Evolutionary conservation across 2,888 invertebrate genomes (phyloP).

Genomic region (Philaethria dido): DNA sequence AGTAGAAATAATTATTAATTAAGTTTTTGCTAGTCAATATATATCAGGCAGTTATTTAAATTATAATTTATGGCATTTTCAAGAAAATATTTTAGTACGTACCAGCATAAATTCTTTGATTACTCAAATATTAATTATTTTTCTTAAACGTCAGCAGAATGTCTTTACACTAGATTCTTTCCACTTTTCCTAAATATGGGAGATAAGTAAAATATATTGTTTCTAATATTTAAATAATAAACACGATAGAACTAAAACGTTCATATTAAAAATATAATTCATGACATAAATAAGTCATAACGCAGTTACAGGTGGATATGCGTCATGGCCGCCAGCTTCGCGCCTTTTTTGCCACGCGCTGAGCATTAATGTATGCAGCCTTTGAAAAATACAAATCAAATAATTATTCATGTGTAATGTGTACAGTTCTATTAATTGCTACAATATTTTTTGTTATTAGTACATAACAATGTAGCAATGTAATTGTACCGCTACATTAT

Average conservation of each 20-base stretch:
- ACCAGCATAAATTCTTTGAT: too few species aligned
- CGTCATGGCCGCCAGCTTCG: conserved; percentile 19
- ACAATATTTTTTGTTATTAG: conserved; percentile 1
- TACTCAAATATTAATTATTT: too few species aligned
- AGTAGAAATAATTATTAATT: not conserved
- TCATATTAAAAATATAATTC: not conserved
- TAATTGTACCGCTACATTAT: conserved; percentile 13
- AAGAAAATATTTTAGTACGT: too few species aligned
- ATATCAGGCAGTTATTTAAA: not conserved
- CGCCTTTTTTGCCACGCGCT: conserved; percentile 17
- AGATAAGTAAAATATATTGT: too few species aligned
- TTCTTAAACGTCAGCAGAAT: too few species aligned
- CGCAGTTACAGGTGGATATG: conserved; percentile 16
- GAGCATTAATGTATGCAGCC: conserved; percentile 8
- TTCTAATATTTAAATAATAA: not conserved
- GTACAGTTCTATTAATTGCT: conserved; percentile 5
- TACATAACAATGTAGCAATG: conserved; percentile 6
- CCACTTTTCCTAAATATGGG: too few species aligned
- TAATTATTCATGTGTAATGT: conserved; percentile 11
- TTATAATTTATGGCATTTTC: not conserved
- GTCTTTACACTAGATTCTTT: too few species aligned
- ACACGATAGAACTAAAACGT: not conserved
- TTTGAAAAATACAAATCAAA: conserved; percentile 10
- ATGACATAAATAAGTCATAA: not conserved
- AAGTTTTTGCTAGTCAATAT: not conserved